Base-by-base conservation (phyloP, 2,888 invertebrate genomes). In the Tryphoninae sp. region DNA sequence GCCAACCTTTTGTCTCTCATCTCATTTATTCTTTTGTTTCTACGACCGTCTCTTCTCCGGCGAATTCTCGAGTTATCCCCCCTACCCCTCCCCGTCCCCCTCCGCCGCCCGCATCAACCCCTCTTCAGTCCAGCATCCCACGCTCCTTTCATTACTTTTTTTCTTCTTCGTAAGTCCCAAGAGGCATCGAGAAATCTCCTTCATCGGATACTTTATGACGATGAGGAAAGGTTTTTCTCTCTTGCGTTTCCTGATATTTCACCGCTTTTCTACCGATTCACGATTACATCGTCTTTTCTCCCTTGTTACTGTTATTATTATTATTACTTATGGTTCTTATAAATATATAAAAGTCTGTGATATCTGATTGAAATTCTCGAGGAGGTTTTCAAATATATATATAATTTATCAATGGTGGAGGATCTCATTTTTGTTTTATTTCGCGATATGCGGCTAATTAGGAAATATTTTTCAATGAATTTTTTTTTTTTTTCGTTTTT, bases 1-100 rank as follows among this genome's bases (percentile, higher is more conserved):
- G 23, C 67, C 45, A 75, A 72, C 55, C 65, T 76, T 79, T 79
- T 82, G 75, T 76, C 71, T 71, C 81, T 82, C 69, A 75, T 79
- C 76, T 78, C 72, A 72, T 76, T 76, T 76, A 76, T 72, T 82
- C 75, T 82, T 79, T 82, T 79, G 78, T 81, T 78, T 75, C 71
- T 16, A 69, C 61, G 61, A 65, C 8, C 49, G 49, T 64, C 64
- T 7, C 67, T 45, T 55, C 23, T 55, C 61, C 61, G 22, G 16
- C 42, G 71, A 74, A 79, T 72, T 59, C 72, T 67, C 53, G 62
- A 78, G 67, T 67, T 68, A 75, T 75, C 45, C 53, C 23, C 22
- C 33, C 11, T 26, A 1, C 4, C 0, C n/a, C 33, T 1, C n/a
- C 4, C 8, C n/a, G 40, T 16, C 23, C 26, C 6, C 26, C 26